Evolutionary conservation across 2,888 invertebrate genomes (phyloP), one percentile per base, ranked within the genome.

Genomic region (Thereva nobilitata): DNA sequence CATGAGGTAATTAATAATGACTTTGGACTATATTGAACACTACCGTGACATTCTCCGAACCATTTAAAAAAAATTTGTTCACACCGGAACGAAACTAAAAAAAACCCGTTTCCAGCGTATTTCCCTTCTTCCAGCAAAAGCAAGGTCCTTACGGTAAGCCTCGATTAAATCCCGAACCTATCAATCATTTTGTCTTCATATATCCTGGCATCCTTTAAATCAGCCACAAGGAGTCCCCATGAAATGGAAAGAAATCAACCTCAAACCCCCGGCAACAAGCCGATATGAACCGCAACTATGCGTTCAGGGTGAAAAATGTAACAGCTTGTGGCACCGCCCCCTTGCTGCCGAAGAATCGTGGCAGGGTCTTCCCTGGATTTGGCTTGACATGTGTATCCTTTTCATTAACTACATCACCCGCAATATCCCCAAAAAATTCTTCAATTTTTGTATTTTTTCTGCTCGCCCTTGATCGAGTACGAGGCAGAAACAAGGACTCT

Each of bases 341-440:
- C 38, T 38, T 45, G 44, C n/a, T 50, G n/a, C 9, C 7, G 6
- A 9, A 23, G 9, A 34, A 7, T 10, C 23, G 23, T 5, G 42
- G 37, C 41, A 49, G 23, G 23, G 23, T 1, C 23, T 23, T 23
- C 23, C 23, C 23, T 23, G 23, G 41, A 47, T 57, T 40, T 41
- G 45, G 52, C 40, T 37, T 49, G 66, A 52, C 68, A 68, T 66
- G 68, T 66, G 68, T 68, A 68, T 66, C 66, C 68, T 68, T 68
- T 68, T 68, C 66, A 68, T 68, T 68, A 68, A 63, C 68, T 63
- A 63, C 66, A 56, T 64, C 66, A 66, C 50, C 59, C 47, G 8
- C 12, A 59, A 47, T 47, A 55, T 23, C 10, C 7, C 37, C 47
- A 8, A 34, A 47, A 47, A 57, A 59, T 47, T 59, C 59, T 59